Base-by-base conservation (phyloP, 2,888 invertebrate genomes). In the Cryptops parisi region DNA sequence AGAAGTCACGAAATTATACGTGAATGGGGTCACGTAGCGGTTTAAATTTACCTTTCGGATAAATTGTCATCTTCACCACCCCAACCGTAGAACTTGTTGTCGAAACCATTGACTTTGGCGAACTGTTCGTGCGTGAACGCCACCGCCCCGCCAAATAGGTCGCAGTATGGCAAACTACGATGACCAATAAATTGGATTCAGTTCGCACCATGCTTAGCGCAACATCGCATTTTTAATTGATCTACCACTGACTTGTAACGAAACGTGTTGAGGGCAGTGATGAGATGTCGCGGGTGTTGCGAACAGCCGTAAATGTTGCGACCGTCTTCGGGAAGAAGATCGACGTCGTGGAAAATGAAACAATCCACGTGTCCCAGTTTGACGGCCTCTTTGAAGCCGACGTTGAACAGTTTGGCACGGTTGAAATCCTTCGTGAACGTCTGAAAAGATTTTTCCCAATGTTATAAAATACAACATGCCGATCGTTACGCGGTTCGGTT, bases 31-130 rank as follows among this genome's bases (percentile, higher is more conserved):
- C n/a, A n/a, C n/a, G n/a, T n/a, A n/a, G n/a, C n/a, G n/a, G n/a
- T n/a, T n/a, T n/a, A n/a, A n/a, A n/a, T n/a, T n/a, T 33, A 33
- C 33, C 47, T 22, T 5, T 47, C 25, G n/a, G 22, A 47, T 56
- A 93, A 78, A 67, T 91, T 88, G 68, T 90, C 88, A 68, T 91
- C 88, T 68, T 90, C 90, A 15, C 85, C 90, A 25, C 84, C 84
- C 84, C 85, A 84, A 1, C 88, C 90, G 67, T 77, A 82, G 67
- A 80, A 90, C 57, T 78, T 68, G 70, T 91, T 91, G 1, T 74
- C 73, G 62, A 88, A 87, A 3, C 91, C 91, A 70, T 90, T 89
- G 2, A 84, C 76, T 60, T 70, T 68, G 60, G 78, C 73, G 68
- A 80, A 90, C 59, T 88, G 85, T 55, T 79, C 75, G 3, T 78